phyloP scores from a whole-genome alignment of 2,797 vertebrate genomes.

The Ctenopoma multispine region DNA sequence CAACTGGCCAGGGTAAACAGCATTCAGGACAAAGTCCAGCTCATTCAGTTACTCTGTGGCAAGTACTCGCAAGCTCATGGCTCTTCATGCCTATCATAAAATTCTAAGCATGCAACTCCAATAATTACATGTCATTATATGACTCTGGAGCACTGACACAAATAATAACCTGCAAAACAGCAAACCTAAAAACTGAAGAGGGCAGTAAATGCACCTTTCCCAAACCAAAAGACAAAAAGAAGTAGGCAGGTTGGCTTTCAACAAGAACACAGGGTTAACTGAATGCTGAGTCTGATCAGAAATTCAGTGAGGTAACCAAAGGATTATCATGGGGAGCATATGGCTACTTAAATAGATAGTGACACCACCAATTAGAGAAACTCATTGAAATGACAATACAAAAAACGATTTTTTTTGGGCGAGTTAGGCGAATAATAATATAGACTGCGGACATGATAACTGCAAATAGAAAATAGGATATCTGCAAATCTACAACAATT shows the following conservation, averaged over 20 bases:
- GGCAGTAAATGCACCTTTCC: slow-evolving; percentile 3
- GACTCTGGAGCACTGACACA: slow-evolving; percentile 46
- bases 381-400: not conserved
- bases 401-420: not conserved
- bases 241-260: slow-evolving; percentile 4
- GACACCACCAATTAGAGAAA: not conserved
- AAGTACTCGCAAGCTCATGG: slow-evolving; percentile 62
- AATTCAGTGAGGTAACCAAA: slow-evolving; percentile 59
- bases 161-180: slow-evolving; percentile 60
- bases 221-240: slow-evolving; percentile 30
- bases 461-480: not conserved
- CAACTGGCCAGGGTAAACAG: slow-evolving; percentile 59
- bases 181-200: slow-evolving; percentile 17
- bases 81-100: slow-evolving; percentile 51
- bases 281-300: slow-evolving; percentile 36
- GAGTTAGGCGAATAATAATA: not conserved
- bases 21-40: slow-evolving; percentile 62
- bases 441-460: not conserved
- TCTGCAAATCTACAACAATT: not conserved
- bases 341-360: slow-evolving; percentile 48
- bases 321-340: slow-evolving; percentile 63
- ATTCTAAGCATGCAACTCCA: slow-evolving; percentile 54
- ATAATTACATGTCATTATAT: slow-evolving; percentile 70
- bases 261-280: slow-evolving; percentile 5
- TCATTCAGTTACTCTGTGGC: slow-evolving; percentile 46